These are phyloP conservation scores for Sminthopsis crassicaudata DNA, from an alignment of 2,113 vertebrate species.

Conservation along the genomic window DNA sequence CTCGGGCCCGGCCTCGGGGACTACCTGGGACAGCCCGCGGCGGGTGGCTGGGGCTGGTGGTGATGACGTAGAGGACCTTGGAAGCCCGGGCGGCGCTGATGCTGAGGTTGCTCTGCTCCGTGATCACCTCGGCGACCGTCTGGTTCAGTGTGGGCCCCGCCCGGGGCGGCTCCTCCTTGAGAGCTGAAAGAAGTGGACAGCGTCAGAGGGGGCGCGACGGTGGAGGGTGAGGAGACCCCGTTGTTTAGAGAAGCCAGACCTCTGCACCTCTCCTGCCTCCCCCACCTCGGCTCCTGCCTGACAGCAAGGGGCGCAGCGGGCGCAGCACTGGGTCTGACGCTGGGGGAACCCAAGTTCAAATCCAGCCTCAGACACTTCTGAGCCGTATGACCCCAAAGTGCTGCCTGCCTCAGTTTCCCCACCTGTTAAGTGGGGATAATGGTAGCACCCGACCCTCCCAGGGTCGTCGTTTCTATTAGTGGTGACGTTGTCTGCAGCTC, in stretches of 20 bases:
- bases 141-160: slow-evolving; percentile 86
- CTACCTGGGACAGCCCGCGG: slow-evolving; percentile 92
- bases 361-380: neutral
- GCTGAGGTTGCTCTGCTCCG: slow-evolving; percentile 90
- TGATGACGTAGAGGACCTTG: slow-evolving; percentile 95
- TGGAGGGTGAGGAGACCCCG: neutral
- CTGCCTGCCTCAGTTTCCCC: too few species aligned
- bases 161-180: slow-evolving; percentile 83
- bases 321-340: neutral
- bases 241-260: neutral
- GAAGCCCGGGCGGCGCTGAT: slow-evolving; percentile 88
- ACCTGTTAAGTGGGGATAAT: too few species aligned
- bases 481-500: too few species aligned
- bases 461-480: too few species aligned
- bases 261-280: neutral
- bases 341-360: too few species aligned
- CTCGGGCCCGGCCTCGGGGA: neutral
- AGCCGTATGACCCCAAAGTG: too few species aligned
- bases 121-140: slow-evolving; percentile 84
- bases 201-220: too few species aligned
- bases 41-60: slow-evolving; percentile 93
- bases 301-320: too few species aligned
- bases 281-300: neutral
- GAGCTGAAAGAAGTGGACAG: slow-evolving; percentile 81
- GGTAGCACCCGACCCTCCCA: too few species aligned